phyloP scores from a whole-genome alignment of 2,113 vertebrate species.

The Lepisosteus osseus region DNA sequence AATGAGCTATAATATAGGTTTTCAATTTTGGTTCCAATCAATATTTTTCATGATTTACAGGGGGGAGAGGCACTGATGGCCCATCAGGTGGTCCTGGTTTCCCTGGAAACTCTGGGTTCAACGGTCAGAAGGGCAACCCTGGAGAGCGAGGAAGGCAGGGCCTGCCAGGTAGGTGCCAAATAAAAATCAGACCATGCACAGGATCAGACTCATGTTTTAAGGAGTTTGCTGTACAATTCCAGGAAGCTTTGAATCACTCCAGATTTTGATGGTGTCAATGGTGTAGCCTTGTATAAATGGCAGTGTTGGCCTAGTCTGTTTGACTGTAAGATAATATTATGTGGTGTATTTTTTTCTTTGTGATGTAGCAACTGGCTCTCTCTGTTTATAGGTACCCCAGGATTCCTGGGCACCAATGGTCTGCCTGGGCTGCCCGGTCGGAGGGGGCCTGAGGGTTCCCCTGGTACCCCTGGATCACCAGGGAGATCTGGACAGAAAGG shows the following conservation, averaged over 20 bases:
- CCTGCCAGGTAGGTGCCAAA: constrained; percentile 63
- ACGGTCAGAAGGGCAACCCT: constrained; percentile 69
- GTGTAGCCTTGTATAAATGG: no score
- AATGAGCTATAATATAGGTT: no score
- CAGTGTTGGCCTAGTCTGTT: background rate
- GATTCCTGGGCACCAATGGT: constrained; percentile 71
- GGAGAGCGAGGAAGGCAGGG: constrained; percentile 79
- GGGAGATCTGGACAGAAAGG: constrained; percentile 58
- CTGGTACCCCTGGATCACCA: constrained; percentile 58
- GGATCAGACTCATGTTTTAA: no score
- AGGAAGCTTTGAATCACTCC: background rate
- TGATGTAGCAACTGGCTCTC: background rate
- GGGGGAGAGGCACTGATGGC: constrained; percentile 65
- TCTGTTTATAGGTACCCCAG: constrained; percentile 64
- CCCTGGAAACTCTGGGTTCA: constrained; percentile 66
- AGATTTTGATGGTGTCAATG: no score
- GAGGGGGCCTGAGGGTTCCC: constrained; percentile 65
- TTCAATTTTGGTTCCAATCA: background rate
- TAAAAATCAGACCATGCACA: no score
- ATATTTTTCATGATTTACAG: constrained; percentile 50
- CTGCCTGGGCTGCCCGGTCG: constrained; percentile 68
- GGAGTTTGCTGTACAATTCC: no score
- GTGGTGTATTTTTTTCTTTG: background rate
- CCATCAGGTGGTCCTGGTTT: constrained; percentile 70
- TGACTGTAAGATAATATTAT: no score